Evolutionary conservation across 1,140 invertebrate species (phyloP).

Genomic region (Drosophila suzukii): DNA sequence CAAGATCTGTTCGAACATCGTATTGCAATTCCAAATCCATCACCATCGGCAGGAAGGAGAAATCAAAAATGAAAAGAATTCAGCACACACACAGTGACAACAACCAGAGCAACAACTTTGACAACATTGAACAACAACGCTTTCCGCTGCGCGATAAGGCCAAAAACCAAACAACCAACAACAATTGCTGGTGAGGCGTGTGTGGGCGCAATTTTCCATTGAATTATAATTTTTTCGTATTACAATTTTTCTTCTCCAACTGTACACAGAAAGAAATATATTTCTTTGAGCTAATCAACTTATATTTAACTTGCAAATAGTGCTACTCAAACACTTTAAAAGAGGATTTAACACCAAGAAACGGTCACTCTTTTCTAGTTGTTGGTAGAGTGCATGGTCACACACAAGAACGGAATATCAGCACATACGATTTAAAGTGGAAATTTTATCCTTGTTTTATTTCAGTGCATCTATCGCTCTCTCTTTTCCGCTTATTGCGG

Average conservation of each 20-base stretch:
- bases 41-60: conserved; percentile 19
- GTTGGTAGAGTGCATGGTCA: not conserved
- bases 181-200: conserved; percentile 66
- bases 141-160: conserved; percentile 70
- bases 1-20: conserved; percentile 28
- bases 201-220: conserved; percentile 84
- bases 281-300: not conserved
- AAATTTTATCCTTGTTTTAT: not conserved
- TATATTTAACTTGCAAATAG: no score
- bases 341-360: not conserved
- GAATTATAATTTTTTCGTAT: conserved; percentile 77
- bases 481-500: conserved; percentile 33
- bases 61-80: conserved; percentile 47
- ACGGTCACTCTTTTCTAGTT: not conserved
- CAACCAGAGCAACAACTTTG: conserved; percentile 32
- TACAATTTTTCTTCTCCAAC: conserved; percentile 45
- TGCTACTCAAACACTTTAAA: not conserved
- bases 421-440: not conserved
- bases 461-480: conserved; percentile 16
- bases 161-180: conserved; percentile 33
- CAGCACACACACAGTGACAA: conserved; percentile 10
- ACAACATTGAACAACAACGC: conserved; percentile 64
- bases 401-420: not conserved
- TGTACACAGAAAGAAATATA: not conserved
- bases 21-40: conserved; percentile 22